phyloP scores from a whole-genome alignment of 1,140 invertebrate species.

The Diachasmimorpha longicaudata region DNA sequence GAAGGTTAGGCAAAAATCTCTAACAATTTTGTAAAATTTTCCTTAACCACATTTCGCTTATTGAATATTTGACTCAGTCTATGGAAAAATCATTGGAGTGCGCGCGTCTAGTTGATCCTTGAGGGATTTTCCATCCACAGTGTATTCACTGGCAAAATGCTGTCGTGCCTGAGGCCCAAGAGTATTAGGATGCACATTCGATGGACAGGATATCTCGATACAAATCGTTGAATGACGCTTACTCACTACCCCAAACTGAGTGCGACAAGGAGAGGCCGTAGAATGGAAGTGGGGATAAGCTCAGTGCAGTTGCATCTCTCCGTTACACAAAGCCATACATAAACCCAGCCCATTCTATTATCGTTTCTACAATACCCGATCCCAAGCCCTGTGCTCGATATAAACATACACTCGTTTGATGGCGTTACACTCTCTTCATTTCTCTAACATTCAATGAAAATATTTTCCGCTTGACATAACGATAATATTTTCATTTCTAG shows the following conservation, averaged over 20 bases:
- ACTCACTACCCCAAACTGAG: background rate
- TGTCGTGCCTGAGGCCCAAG: too few relatives aligned
- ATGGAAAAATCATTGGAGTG: too few relatives aligned
- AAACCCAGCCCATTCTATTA: background rate
- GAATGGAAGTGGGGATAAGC: background rate
- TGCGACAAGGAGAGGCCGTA: background rate
- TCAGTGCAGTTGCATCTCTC: background rate
- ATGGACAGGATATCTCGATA: background rate
- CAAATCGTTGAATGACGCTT: slow-evolving; percentile 1
- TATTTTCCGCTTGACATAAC: too few relatives aligned
- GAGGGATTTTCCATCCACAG: too few relatives aligned
- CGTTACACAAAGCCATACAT: background rate
- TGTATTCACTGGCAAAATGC: too few relatives aligned
- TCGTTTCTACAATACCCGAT: background rate
- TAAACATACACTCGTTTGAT: background rate
- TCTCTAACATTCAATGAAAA: too few relatives aligned
- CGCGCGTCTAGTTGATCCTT: too few relatives aligned
- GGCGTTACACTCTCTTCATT: too few relatives aligned
- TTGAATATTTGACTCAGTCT: too few relatives aligned
- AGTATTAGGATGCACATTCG: slow-evolving; percentile 2
- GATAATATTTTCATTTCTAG: too few relatives aligned
- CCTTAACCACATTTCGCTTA: too few relatives aligned
- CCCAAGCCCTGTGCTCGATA: background rate
- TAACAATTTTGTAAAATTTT: too few relatives aligned
- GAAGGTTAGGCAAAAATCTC: background rate